Evolutionary conservation across 2,888 invertebrate genomes (phyloP).

Genomic region (Pomacea canaliculata): DNA sequence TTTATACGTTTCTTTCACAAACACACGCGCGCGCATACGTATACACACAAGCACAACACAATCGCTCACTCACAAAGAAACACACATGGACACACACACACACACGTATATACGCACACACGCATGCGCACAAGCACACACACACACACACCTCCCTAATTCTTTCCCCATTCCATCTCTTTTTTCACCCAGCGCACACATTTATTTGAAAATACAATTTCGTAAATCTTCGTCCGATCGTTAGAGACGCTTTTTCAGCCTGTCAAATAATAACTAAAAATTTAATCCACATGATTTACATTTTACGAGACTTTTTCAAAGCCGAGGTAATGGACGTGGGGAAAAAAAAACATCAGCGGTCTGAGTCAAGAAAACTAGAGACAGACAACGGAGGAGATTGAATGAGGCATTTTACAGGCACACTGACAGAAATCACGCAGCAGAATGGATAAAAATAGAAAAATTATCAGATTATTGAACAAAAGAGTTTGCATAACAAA

Average conservation of each 20-base stretch:
- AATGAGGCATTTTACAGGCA: background rate
- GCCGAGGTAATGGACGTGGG: background rate
- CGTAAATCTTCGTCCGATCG: too few species aligned
- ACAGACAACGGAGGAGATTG: background rate
- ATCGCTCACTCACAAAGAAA: background rate
- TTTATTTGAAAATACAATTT: too few species aligned
- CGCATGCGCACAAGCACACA: background rate
- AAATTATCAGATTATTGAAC: too few species aligned
- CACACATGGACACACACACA: background rate
- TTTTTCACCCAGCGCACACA: too few species aligned
- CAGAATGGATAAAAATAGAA: background rate
- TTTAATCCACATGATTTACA: background rate
- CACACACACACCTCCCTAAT: too few species aligned
- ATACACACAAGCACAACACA: too few species aligned
- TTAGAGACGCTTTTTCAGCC: too few species aligned
- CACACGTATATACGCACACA: conserved; percentile 4
- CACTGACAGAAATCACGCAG: background rate
- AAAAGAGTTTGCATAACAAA: too few species aligned
- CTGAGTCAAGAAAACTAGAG: background rate
- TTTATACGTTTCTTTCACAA: background rate
- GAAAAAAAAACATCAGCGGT: background rate
- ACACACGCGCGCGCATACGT: too few species aligned
- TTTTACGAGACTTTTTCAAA: too few species aligned
- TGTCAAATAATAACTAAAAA: too few species aligned
- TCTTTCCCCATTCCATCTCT: too few species aligned